These are phyloP conservation scores for Procambarus clarkii DNA, from an alignment of 1,140 invertebrate genomes.

Conservation along the genomic window DNA sequence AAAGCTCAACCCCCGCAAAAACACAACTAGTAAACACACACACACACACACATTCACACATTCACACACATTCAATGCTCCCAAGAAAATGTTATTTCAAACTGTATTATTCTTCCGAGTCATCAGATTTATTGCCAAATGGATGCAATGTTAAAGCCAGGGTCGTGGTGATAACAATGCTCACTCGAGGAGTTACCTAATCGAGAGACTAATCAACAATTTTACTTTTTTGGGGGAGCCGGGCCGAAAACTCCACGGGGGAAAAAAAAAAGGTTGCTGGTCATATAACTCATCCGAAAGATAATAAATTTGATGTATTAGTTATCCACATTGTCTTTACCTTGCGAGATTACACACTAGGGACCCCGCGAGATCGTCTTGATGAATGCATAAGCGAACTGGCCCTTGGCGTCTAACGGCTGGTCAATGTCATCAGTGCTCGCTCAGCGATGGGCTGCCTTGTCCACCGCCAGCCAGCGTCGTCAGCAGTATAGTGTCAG, in stretches of 20 bases:
- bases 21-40: too few relatives aligned
- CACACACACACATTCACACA: too few relatives aligned
- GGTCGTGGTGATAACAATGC: neutral
- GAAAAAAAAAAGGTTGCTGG: neutral
- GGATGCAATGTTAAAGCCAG: too few relatives aligned
- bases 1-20: too few relatives aligned
- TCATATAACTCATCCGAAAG: conserved; percentile 17
- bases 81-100: too few relatives aligned
- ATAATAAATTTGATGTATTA: conserved; percentile 31
- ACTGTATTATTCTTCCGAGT: too few relatives aligned
- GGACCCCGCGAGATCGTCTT: neutral
- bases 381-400: conserved; percentile 25
- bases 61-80: too few relatives aligned
- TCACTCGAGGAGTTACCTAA: neutral
- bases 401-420: neutral
- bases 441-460: too few relatives aligned
- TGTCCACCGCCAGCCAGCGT: too few relatives aligned
- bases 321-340: conserved; percentile 25
- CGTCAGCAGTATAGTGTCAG: too few relatives aligned
- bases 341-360: conserved; percentile 18
- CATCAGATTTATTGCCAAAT: too few relatives aligned
- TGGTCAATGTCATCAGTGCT: neutral
- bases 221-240: neutral
- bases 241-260: too few relatives aligned
- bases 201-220: conserved; percentile 10